phyloP scores from a whole-genome alignment of 2,113 vertebrate species.

The Phainopepla nitens region DNA sequence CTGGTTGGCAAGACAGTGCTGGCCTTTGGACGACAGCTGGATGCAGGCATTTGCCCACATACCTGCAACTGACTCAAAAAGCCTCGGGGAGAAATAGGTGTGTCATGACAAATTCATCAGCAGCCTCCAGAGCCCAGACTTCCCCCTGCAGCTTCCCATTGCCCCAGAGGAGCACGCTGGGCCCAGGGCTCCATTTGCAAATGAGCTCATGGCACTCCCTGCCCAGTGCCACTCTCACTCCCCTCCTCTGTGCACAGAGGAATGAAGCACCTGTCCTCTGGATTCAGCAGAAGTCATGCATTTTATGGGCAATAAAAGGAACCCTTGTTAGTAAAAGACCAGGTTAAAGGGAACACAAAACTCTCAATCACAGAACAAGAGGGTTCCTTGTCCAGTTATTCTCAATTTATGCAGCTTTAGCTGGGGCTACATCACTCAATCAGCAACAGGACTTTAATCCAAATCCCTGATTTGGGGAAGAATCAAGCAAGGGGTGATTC shows the following conservation, averaged over 20 bases:
- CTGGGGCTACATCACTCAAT: not conserved
- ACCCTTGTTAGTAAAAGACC: not conserved
- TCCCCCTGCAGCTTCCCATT: not conserved
- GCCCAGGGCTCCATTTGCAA: not conserved
- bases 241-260: not conserved
- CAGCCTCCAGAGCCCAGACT: not conserved
- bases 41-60: not conserved
- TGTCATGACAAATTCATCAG: not conserved
- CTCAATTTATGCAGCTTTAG: not conserved
- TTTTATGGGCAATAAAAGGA: not conserved
- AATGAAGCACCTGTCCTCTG: not conserved
- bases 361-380: not conserved
- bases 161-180: not conserved
- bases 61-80: not conserved
- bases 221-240: not conserved
- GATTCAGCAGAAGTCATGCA: not conserved
- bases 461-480: not conserved
- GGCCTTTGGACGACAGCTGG: not conserved
- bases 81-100: not conserved
- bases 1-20: not conserved
- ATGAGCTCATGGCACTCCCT: not conserved
- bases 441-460: not conserved
- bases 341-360: not conserved
- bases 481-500: not conserved
- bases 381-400: not conserved